A percentile compares a stretch with the other conserved stretches of the same genome.
Evolutionary conservation across 2,113 vertebrate species (phyloP).

Genomic region (Carollia perspicillata): DNA sequence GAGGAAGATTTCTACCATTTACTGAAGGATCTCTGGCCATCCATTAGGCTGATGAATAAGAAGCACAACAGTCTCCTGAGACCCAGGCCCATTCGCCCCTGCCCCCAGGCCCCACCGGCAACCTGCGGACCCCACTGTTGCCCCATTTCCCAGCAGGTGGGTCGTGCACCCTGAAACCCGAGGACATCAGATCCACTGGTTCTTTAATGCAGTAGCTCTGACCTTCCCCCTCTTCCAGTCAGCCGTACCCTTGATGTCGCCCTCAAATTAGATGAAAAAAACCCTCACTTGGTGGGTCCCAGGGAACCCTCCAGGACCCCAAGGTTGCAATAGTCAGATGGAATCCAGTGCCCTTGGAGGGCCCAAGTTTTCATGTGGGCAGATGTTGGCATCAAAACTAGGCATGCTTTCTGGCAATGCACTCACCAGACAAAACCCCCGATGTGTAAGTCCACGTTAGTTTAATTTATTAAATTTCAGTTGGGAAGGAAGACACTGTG

Average conservation of each 20-base stretch:
- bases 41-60: neutral
- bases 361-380: neutral
- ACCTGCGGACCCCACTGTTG: neutral
- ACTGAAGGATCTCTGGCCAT: neutral
- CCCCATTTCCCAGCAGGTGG: neutral
- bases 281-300: neutral
- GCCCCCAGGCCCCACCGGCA: neutral
- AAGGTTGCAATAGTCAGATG: neutral
- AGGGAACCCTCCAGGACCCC: neutral
- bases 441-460: constrained; percentile 36
- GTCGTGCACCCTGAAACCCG: neutral
- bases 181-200: neutral
- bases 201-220: neutral
- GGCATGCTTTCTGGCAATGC: constrained; percentile 27
- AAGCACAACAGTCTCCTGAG: neutral
- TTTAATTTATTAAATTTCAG: constrained; percentile 57
- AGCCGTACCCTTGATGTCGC: neutral
- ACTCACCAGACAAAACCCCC: neutral
- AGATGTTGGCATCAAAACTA: neutral
- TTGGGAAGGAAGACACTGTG: constrained; percentile 26
- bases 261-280: neutral
- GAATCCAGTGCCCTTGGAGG: neutral
- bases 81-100: neutral
- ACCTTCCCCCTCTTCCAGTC: neutral
- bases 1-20: neutral